phyloP scores from a whole-genome alignment of 2,888 invertebrate species.

The Tenthredo distinguenda region DNA sequence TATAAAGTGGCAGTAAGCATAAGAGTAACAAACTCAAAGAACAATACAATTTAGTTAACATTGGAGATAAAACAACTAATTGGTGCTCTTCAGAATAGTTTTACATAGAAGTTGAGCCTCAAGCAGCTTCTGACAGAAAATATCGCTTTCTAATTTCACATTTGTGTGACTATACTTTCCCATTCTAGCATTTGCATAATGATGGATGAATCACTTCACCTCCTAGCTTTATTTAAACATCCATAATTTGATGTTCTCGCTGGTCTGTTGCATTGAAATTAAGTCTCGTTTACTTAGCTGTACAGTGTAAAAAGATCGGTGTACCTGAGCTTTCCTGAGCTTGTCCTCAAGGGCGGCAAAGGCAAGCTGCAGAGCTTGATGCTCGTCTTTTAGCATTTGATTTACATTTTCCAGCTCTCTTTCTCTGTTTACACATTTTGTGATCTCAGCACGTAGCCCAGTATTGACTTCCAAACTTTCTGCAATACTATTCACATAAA shows the following conservation, averaged over 20 bases:
- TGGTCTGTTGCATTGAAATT: background rate
- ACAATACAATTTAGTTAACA: background rate
- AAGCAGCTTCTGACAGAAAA: background rate
- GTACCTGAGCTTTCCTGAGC: conserved; percentile 89
- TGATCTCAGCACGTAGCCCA: conserved; percentile 86
- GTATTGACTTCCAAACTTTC: conserved; percentile 85
- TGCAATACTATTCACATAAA: conserved; percentile 80
- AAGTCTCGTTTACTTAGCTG: background rate
- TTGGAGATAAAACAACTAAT: conserved; percentile 1
- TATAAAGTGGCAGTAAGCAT: background rate
- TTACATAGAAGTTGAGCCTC: background rate
- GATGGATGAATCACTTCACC: background rate
- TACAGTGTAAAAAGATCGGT: conserved; percentile 25
- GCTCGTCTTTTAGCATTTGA: conserved; percentile 95
- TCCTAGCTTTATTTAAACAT: background rate
- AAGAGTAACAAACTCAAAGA: background rate
- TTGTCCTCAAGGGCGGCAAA: conserved; percentile 95
- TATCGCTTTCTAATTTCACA: background rate
- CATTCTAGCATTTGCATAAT: background rate
- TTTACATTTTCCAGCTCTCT: conserved; percentile 90
- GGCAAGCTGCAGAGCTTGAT: conserved; percentile 95
- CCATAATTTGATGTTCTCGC: background rate
- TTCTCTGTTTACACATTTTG: conserved; percentile 86
- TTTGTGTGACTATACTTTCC: background rate
- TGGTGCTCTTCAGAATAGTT: background rate